Evolutionary conservation across 2,888 invertebrate genomes (phyloP).

Genomic region (Toxonevra muliebris): DNA sequence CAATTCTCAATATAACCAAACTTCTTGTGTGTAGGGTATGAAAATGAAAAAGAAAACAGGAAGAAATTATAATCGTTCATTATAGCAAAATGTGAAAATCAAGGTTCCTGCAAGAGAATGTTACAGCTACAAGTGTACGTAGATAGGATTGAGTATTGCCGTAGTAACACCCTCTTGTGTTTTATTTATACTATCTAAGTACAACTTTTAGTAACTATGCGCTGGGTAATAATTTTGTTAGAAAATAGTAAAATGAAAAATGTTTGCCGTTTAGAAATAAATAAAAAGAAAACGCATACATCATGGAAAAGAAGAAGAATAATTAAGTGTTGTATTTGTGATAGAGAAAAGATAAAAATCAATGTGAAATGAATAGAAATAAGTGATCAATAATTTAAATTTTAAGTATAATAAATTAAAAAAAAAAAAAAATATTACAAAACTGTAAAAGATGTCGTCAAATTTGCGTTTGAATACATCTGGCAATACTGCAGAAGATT

Average conservation of each 20-base stretch:
- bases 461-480: slow-evolving; percentile 15
- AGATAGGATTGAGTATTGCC: slow-evolving; percentile 25
- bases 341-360: neutral
- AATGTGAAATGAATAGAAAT: neutral
- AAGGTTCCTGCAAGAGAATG: too few species aligned
- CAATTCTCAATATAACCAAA: too few species aligned
- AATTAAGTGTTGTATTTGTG: neutral
- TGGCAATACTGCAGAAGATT: slow-evolving; percentile 73
- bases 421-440: slow-evolving; percentile 6
- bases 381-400: too few species aligned
- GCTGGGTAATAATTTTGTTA: neutral
- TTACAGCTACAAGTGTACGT: too few species aligned
- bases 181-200: neutral
- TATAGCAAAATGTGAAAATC: too few species aligned
- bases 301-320: slow-evolving; percentile 9
- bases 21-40: too few species aligned
- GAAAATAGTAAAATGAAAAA: too few species aligned
- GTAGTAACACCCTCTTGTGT: slow-evolving; percentile 50
- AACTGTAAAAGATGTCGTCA: neutral
- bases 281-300: neutral
- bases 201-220: slow-evolving; percentile 25
- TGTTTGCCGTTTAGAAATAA: too few species aligned
- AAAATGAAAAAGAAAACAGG: too few species aligned
- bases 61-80: too few species aligned
- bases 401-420: neutral